Evolutionary conservation across 1,140 invertebrate genomes (phyloP), one percentile per base, ranked within the genome.

Genomic region (Carposina sasakii): DNA sequence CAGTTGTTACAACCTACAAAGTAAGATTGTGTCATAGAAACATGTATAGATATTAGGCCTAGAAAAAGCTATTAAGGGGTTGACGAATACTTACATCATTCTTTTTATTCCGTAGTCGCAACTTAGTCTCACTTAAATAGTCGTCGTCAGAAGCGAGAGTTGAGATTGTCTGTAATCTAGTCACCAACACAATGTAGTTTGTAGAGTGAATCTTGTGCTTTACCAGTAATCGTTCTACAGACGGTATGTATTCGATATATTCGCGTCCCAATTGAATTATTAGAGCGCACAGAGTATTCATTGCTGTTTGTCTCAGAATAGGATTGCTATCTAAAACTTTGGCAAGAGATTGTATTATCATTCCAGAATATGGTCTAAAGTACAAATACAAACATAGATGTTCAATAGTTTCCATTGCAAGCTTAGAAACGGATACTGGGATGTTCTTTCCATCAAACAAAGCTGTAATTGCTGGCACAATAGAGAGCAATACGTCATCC

Each of bases 401-500:
- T 69, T 97, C 95, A 2, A 99, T 92, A 0, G 97, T 98, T 72
- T 98, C 94, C 63, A 99, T 86, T 1, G 97, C 96, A 41, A 91
- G 89, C 57, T 89, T 87, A 1, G 90, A 91, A 15, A 96, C 94
- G 13, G 88, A 74, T 6, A 91, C 84, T 0, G 96, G 94, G 63
- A 93, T 91, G 68, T 98, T 96, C 22, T 69, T 86, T 0, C 93
- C 90, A 64, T 97, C 94, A 67, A 97, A 96, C 0, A 97, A 81
- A 42, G 90, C 91, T 0, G 96, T 95, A 33, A 99, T 93, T 2
- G 97, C 96, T 1, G 98, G 97, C 17, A 99, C 85, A 43, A 99
- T 89, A 13, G 99, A 86, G 68, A 99, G 94, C 26, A 99, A 85
- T 75, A 98, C 99, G 72, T 99, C 96, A 65, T 98, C 97, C 13